These are phyloP conservation scores for Eubasilissa splendida DNA, from an alignment of 2,888 invertebrate species.

Conservation along the genomic window DNA sequence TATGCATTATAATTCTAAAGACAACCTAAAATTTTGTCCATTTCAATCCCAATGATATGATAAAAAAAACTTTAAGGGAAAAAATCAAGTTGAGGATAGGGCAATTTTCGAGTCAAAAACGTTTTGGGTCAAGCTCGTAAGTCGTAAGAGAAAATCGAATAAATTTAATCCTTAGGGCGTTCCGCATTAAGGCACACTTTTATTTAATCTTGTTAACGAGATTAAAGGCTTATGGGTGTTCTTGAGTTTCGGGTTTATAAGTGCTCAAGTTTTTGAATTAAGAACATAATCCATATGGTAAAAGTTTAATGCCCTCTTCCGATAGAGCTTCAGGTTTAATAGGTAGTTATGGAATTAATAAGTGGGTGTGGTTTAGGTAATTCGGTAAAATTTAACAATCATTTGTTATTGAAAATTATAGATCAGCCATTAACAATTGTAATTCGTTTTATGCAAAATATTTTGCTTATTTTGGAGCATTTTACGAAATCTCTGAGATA, in stretches of 20 bases:
- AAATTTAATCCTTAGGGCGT: no score
- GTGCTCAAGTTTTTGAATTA: constrained; percentile 10
- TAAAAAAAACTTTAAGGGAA: constrained; percentile 22
- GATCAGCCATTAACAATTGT: no score
- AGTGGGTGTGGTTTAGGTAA: no score
- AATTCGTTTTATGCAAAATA: no score
- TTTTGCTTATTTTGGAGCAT: no score
- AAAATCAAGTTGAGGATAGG: constrained; percentile 36
- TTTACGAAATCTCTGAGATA: no score
- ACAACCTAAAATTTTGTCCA: constrained; percentile 7
- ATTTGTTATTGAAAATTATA: no score
- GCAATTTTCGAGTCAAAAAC: constrained; percentile 43
- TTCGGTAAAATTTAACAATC: no score
- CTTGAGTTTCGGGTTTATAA: not conserved
- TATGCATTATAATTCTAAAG: no score
- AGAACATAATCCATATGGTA: constrained; percentile 18
- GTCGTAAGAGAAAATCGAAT: no score
- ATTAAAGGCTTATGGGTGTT: not conserved
- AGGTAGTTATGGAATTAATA: no score
- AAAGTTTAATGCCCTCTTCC: constrained; percentile 11
- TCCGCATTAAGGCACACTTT: no score
- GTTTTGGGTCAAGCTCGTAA: not conserved
- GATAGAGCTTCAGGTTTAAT: not conserved
- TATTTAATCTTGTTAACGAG: not conserved
- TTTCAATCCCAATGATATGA: constrained; percentile 1